Percentiles rank a stretch among this genome's conserved stretches.
These are phyloP conservation scores for Zeuzera pyrina DNA, from an alignment of 2,888 invertebrate genomes.

Conservation along the genomic window DNA sequence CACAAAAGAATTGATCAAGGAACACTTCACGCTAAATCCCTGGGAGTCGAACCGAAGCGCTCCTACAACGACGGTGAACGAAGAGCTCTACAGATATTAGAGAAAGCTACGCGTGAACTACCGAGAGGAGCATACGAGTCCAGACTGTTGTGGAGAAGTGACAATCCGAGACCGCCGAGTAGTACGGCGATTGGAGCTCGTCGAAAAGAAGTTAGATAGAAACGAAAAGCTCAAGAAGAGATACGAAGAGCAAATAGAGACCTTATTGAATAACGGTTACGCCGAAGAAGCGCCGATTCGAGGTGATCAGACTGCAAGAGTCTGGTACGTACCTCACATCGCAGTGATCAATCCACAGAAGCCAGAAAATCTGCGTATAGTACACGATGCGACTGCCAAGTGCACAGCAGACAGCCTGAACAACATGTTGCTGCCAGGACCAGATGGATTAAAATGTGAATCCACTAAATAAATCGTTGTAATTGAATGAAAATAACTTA, in stretches of 20 bases:
- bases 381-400: background rate
- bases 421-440: background rate
- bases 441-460: no score
- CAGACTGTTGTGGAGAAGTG: no score
- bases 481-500: no score
- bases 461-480: no score
- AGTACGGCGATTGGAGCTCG: background rate
- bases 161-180: background rate
- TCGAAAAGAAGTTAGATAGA: background rate
- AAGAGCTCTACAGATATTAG: background rate
- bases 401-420: background rate
- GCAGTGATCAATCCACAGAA: background rate
- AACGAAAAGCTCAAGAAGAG: background rate
- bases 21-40: background rate
- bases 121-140: no score
- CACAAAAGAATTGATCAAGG: background rate
- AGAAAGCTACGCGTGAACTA: background rate
- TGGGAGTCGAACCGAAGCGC: background rate
- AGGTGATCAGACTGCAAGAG: background rate
- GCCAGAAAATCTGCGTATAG: background rate
- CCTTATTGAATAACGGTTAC: background rate
- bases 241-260: background rate
- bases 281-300: background rate
- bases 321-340: background rate
- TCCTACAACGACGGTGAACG: background rate